Evolutionary conservation across 92 coral and sea anemone species (phyloP).

Genomic region (Epizoanthus scotinus): DNA sequence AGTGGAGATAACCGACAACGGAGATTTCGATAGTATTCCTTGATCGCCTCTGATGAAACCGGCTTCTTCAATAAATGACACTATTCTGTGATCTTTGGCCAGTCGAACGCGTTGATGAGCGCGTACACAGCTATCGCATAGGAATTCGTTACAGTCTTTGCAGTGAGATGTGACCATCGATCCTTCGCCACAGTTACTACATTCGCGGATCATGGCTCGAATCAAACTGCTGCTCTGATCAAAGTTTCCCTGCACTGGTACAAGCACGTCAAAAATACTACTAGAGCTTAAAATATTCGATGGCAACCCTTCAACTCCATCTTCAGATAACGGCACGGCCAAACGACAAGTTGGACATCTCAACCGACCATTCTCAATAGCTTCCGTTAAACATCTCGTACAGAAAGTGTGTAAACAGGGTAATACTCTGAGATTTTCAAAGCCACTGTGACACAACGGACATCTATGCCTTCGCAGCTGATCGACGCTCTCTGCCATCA

Average conservation of each 20-base stretch:
- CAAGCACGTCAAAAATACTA: constrained; percentile 84
- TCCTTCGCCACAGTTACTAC: constrained; percentile 95
- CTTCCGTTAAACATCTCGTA: constrained; percentile 87
- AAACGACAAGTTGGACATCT: constrained; percentile 90
- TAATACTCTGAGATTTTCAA: constrained; percentile 92
- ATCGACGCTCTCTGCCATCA: constrained; percentile 96
- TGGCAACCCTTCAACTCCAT: constrained; percentile 87
- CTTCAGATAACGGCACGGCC: constrained; percentile 86
- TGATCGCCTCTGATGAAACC: constrained; percentile 57
- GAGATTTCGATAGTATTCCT: constrained; percentile 34
- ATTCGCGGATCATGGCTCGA: constrained; percentile 81
- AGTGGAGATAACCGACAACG: constrained; percentile 28
- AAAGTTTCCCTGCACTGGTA: constrained; percentile 74
- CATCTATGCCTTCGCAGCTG: constrained; percentile 76
- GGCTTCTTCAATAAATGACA: constrained; percentile 82
- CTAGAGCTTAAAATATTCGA: constrained; percentile 67
- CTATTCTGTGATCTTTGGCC: constrained; percentile 93
- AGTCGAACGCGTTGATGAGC: constrained; percentile 95
- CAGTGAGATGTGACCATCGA: constrained; percentile 92
- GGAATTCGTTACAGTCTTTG: constrained; percentile 84
- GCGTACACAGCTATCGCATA: constrained; percentile 93
- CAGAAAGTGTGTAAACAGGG: constrained; percentile 99
- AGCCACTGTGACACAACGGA: constrained; percentile 86
- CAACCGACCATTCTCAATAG: constrained; percentile 89
- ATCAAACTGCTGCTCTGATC: constrained; percentile 69